Conservation (phyloP, 2,797 vertebrate species). For the Poeciliopsis gracilis region DNA sequence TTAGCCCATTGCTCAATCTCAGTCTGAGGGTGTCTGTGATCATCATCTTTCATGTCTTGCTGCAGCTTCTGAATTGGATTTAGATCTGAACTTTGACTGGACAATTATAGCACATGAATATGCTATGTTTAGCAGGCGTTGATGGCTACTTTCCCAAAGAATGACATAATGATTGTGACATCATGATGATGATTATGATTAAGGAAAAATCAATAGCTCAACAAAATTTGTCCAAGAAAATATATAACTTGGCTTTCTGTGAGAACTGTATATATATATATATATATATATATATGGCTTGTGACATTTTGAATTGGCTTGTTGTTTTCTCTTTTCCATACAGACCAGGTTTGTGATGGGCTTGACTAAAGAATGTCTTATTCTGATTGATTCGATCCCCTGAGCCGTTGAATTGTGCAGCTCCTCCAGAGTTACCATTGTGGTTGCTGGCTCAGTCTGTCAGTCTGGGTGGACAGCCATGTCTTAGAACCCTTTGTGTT, state of each 20-base stretch:
- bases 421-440: background rate
- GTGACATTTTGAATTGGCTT: background rate
- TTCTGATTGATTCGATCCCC: background rate
- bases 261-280: background rate
- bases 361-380: background rate
- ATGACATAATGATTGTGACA: background rate
- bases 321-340: too few species aligned
- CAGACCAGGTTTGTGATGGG: background rate
- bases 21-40: background rate
- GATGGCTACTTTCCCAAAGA: background rate
- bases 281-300: background rate
- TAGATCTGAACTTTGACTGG: background rate
- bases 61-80: background rate
- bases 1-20: background rate
- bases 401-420: background rate
- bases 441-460: background rate
- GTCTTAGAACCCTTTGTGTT: background rate
- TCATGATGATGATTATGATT: too few species aligned
- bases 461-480: background rate
- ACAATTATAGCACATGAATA: background rate
- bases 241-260: background rate
- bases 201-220: background rate
- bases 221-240: background rate
- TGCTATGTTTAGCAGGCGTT: background rate
- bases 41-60: background rate